Evolutionary conservation across 2,888 invertebrate genomes (phyloP).

Genomic region (Saturnia pavonia): DNA sequence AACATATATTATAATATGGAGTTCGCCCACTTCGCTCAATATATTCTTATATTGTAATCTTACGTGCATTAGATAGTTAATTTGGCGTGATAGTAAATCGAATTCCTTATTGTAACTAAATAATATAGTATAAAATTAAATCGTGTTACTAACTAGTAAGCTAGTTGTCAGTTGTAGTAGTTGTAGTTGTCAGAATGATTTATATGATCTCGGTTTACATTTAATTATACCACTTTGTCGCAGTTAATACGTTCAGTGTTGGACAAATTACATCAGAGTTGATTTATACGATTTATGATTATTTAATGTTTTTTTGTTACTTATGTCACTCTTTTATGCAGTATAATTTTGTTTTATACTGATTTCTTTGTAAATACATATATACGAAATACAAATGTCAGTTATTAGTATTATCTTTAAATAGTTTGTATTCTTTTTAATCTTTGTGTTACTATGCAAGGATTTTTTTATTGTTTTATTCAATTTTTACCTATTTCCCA

Average conservation of each 20-base stretch:
- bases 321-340: background rate
- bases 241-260: background rate
- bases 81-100: too few species aligned
- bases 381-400: background rate
- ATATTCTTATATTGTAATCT: too few species aligned
- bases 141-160: background rate
- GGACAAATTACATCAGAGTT: background rate
- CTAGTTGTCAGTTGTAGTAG: background rate
- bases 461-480: background rate
- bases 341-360: background rate
- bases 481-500: background rate
- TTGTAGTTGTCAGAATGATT: too few species aligned
- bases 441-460: background rate
- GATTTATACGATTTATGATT: background rate
- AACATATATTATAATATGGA: too few species aligned
- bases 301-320: background rate
- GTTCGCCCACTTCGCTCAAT: too few species aligned
- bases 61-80: too few species aligned
- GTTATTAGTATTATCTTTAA: background rate
- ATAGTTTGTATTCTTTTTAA: background rate
- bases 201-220: too few species aligned
- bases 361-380: too few species aligned
- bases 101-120: background rate
- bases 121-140: background rate
- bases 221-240: background rate